Percentiles rank a stretch among this genome's conserved stretches.
phyloP scores from a whole-genome alignment of 2,797 vertebrate genomes.

The Acrossocheilus fasciatus region DNA sequence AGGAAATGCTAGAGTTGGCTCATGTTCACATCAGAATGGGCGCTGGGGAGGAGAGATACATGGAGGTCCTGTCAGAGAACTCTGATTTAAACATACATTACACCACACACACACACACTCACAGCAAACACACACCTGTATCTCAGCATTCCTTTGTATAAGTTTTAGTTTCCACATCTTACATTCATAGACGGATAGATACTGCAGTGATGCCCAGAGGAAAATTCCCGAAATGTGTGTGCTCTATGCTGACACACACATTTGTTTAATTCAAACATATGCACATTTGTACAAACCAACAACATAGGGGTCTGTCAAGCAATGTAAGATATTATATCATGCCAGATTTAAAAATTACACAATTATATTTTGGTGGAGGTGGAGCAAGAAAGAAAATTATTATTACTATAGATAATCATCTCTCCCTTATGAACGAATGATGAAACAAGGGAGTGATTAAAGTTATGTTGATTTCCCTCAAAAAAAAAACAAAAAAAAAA shows the following conservation, averaged over 20 bases:
- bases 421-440: neutral
- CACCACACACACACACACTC: conserved; percentile 33
- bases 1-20: conserved; percentile 70
- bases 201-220: conserved; percentile 10
- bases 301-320: conserved; percentile 28
- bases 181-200: conserved; percentile 20
- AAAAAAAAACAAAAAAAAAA: neutral
- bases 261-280: conserved; percentile 54
- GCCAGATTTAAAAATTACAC: neutral
- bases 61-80: conserved; percentile 63
- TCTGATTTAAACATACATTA: conserved; percentile 59
- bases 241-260: conserved; percentile 52
- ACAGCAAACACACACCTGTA: conserved; percentile 58
- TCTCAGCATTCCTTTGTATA: conserved; percentile 36
- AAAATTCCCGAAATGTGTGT: conserved; percentile 3
- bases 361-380: neutral
- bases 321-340: neutral
- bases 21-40: conserved; percentile 70
- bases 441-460: neutral
- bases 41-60: conserved; percentile 61
- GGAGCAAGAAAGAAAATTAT: neutral
- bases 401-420: neutral
- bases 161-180: conserved; percentile 28
- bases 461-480: neutral
- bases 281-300: conserved; percentile 39